These are phyloP conservation scores for Crambe crambe DNA, from an alignment of 37 sponge, comb jelly and placozoan genomes.

Conservation along the genomic window DNA sequence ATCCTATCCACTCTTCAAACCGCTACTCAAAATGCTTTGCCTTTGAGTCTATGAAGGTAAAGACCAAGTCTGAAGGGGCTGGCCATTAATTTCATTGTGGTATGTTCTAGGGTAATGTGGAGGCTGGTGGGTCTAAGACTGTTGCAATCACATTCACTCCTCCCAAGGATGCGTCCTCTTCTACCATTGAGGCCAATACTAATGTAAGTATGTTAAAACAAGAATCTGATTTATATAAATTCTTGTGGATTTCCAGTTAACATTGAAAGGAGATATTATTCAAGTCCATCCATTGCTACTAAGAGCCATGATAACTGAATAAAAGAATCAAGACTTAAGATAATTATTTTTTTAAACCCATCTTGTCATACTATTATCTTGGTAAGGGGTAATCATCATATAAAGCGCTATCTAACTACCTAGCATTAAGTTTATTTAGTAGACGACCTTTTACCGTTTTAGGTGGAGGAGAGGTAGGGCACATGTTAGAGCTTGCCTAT, in stretches of 20 bases:
- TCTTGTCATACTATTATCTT: background rate
- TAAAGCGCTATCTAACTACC: no score
- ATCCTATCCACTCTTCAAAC: slow-evolving; percentile 30
- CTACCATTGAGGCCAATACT: slow-evolving; percentile 27
- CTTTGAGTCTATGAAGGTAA: slow-evolving; percentile 74
- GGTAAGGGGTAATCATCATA: background rate
- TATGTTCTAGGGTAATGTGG: slow-evolving; percentile 40
- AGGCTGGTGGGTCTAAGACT: slow-evolving; percentile 45
- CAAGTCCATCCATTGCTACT: slow-evolving; percentile 23
- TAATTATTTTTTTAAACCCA: background rate
- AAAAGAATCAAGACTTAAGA: background rate
- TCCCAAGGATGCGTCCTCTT: slow-evolving; percentile 14
- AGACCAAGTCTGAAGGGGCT: background rate
- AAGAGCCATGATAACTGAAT: slow-evolving; percentile 28
- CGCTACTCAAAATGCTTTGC: slow-evolving; percentile 58
- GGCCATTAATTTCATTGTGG: background rate
- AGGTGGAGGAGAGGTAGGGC: no score
- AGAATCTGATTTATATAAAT: background rate
- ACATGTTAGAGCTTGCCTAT: no score
- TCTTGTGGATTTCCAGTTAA: slow-evolving; percentile 45
- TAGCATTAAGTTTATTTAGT: no score
- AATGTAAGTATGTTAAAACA: slow-evolving; percentile 38
- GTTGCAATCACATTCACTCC: slow-evolving; percentile 62
- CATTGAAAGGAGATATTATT: slow-evolving; percentile 50
- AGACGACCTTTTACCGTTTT: no score